Base-by-base conservation (phyloP, 2,888 invertebrate species). In the Phania funesta region DNA sequence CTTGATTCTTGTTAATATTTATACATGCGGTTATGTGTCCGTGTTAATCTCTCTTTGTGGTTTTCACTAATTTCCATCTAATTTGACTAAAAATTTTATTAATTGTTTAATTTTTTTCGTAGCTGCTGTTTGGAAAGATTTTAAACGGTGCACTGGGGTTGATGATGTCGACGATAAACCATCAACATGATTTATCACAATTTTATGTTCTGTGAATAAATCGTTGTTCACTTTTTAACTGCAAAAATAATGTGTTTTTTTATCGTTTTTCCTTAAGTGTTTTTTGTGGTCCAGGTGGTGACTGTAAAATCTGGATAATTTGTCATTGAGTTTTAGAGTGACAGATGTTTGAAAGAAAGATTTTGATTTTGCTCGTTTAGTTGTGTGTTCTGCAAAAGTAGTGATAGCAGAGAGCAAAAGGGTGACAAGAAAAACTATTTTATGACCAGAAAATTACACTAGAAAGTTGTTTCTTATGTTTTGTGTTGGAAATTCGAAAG, bases 71-170 rank as follows among this genome's bases (percentile, higher is more conserved):
- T 82, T 82, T 74, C 78, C 74, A 74, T 70, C 56, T 78, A 82
- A 82, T 82, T 82, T 78, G 81, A 77, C 77, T 82, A 70, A 74
- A 80, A 82, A 68, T 82, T 74, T 82, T 78, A 82, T 78, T 77
- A 82, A 82, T 82, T 78, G 81, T 82, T 77, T 54, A 20, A 13
- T 50, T 41, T 65, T 75, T 44, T 44, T 44, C 16, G 41, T 11
- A 16, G 56, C 20, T 65, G 13, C 26, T 26, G 44, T 52, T 44
- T 41, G 38, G 20, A 38, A 65, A 29, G 46, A 70, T 75, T 64
- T 52, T 44, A 64, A 50, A 35, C 16, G 18, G 9, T 67, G 32
- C 56, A n/a, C 6, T 46, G 35, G 41, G 22, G 48, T 64, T 48
- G 44, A 29, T 38, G 44, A 58, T 32, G 68, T 50, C 52, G 76